A percentile compares a stretch with the other conserved stretches of the same genome.
Conservation (phyloP, 2,888 invertebrate species). For the Pherbina coryleti region DNA sequence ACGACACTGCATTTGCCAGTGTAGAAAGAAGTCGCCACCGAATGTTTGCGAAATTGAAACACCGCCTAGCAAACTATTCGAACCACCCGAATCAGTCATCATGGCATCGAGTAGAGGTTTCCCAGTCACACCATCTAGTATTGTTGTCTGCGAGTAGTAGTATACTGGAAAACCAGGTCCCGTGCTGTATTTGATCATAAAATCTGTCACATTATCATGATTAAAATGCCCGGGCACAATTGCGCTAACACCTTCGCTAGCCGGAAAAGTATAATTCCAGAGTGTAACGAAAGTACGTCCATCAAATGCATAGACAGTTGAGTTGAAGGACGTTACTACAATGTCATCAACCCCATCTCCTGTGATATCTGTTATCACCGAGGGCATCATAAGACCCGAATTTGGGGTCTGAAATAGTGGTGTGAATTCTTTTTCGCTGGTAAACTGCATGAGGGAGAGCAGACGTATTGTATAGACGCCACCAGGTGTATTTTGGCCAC, state of each 20-base stretch:
- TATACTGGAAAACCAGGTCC: constrained; percentile 82
- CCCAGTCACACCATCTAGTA: constrained; percentile 65
- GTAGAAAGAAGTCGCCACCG: constrained; percentile 83
- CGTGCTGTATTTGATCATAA: constrained; percentile 78
- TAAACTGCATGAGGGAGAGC: constrained; percentile 71
- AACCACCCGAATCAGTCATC: constrained; percentile 69
- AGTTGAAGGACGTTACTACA: constrained; percentile 79
- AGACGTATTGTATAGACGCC: constrained; percentile 78
- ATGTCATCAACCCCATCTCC: constrained; percentile 80
- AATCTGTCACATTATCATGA: constrained; percentile 82
- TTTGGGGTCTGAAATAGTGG: constrained; percentile 73
- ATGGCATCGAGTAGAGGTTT: constrained; percentile 63
- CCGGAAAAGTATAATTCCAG: constrained; percentile 80
- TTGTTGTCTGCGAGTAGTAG: constrained; percentile 76
- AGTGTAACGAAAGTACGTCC: constrained; percentile 76
- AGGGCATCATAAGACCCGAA: constrained; percentile 78
- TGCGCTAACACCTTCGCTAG: constrained; percentile 79
- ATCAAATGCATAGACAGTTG: constrained; percentile 79
- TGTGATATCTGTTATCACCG: constrained; percentile 79
- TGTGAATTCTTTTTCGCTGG: constrained; percentile 71
- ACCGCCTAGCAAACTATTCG: constrained; percentile 67
- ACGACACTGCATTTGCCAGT: constrained; percentile 78
- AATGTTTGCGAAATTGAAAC: constrained; percentile 69
- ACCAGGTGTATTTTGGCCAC: constrained; percentile 79
- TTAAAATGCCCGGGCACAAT: constrained; percentile 85